A percentile compares a stretch with the other conserved stretches of the same genome.
Conservation (phyloP, 2,113 vertebrate genomes). For the Xiphophorus couchianus region DNA sequence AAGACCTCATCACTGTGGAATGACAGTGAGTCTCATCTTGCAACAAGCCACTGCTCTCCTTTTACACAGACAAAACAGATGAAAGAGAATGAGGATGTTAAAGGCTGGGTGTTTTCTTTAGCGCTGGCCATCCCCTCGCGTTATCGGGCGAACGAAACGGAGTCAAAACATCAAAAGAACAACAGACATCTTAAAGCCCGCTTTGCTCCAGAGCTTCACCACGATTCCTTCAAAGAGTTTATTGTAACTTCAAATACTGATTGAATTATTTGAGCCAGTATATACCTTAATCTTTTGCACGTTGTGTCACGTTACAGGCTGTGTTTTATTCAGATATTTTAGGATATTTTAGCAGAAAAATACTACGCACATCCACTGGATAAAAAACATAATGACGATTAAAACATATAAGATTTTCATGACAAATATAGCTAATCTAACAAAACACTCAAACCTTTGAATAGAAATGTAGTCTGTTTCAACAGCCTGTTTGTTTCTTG, state of each 20-base stretch:
- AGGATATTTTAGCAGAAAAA: neutral
- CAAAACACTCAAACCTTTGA: no score
- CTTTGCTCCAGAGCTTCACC: conserved; percentile 1
- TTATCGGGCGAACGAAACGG: conserved; percentile 7
- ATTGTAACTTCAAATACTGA: neutral
- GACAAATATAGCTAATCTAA: no score
- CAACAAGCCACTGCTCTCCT: conserved; percentile 22
- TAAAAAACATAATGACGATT: no score
- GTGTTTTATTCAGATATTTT: neutral
- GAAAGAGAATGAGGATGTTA: conserved; percentile 16
- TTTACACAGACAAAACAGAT: conserved; percentile 22
- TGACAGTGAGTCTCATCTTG: conserved; percentile 38
- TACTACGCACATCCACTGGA: neutral
- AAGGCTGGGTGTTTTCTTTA: conserved; percentile 26
- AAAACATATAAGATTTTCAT: no score
- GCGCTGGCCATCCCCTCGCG: neutral
- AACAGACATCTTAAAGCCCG: neutral
- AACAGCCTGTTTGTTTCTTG: neutral
- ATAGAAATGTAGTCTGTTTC: no score
- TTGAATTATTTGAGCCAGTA: neutral
- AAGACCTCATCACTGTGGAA: conserved; percentile 46
- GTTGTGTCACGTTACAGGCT: no score
- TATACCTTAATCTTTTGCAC: neutral
- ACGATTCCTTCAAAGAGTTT: conserved; percentile 19
- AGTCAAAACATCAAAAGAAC: neutral